Evolutionary conservation across 2,888 invertebrate species (phyloP).

Genomic region (Dicyrtomina minuta): DNA sequence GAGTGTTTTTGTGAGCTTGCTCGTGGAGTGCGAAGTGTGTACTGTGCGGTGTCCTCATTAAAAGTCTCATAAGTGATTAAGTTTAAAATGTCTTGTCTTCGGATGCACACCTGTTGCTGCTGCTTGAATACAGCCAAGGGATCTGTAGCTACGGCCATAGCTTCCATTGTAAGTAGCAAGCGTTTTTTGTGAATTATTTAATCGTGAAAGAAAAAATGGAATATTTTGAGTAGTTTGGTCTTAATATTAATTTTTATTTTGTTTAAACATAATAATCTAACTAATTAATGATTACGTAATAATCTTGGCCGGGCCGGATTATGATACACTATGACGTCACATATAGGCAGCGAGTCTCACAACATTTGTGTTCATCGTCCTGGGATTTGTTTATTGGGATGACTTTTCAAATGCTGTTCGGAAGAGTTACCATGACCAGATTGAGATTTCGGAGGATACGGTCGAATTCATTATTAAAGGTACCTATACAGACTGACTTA

Average conservation of each 20-base stretch:
- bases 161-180: conserved; percentile 46
- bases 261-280: too few relatives aligned
- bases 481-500: too few relatives aligned
- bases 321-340: too few relatives aligned
- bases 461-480: conserved; percentile 45
- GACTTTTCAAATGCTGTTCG: conserved; percentile 41
- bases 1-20: too few relatives aligned
- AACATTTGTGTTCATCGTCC: conserved; percentile 46
- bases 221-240: too few relatives aligned
- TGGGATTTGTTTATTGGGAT: conserved; percentile 51
- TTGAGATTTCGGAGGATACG: conserved; percentile 39
- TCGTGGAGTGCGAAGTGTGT: too few relatives aligned
- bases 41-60: too few relatives aligned
- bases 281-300: too few relatives aligned
- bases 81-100: conserved; percentile 39
- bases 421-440: conserved; percentile 42
- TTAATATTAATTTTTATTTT: not conserved
- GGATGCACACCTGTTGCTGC: conserved; percentile 50
- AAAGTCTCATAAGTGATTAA: too few relatives aligned
- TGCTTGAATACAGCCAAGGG: conserved; percentile 51
- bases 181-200: not conserved
- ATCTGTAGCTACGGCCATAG: conserved; percentile 43
- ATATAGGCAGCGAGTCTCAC: conserved; percentile 47
- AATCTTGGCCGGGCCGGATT: too few relatives aligned
- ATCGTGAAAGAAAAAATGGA: too few relatives aligned